phyloP scores from a whole-genome alignment of 53 echinoderm and acorn worm genomes.

The Holothuria scabra region DNA sequence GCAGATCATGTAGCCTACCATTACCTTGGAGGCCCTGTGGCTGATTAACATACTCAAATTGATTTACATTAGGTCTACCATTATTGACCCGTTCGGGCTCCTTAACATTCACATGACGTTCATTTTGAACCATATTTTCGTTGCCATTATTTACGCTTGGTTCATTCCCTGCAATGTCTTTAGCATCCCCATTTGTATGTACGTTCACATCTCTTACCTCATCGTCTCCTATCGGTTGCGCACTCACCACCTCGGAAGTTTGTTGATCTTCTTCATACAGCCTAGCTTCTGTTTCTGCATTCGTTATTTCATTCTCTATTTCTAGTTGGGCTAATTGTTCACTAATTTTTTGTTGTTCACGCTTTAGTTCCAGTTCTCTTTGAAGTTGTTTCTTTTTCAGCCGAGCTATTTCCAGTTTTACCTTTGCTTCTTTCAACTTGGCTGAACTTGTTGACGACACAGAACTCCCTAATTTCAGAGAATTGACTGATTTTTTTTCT shows the following conservation, averaged over 20 bases:
- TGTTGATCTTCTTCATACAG: slow-evolving; percentile 4
- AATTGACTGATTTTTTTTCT: background rate
- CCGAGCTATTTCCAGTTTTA: slow-evolving; percentile 1
- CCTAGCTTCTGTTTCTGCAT: slow-evolving; percentile 14
- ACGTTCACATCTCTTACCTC: slow-evolving; percentile 7
- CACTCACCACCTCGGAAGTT: no score
- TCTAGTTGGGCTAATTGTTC: slow-evolving; percentile 12
- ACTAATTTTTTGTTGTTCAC: background rate
- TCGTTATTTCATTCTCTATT: slow-evolving; percentile 13
- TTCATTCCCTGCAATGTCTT: no score
- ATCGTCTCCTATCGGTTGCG: no score
- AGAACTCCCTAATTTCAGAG: background rate
- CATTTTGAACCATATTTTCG: no score
- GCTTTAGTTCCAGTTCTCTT: background rate
- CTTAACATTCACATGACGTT: no score
- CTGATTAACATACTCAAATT: background rate
- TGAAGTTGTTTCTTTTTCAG: slow-evolving; percentile 8
- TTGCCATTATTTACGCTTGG: no score
- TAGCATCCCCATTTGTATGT: background rate
- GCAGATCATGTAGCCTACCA: no score
- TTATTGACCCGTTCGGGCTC: no score
- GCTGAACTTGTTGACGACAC: background rate
- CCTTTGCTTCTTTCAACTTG: slow-evolving; percentile 13
- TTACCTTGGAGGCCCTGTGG: no score
- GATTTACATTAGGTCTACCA: no score